Base-by-base conservation (phyloP, 2,113 vertebrate species). In the Hyla sarda region DNA sequence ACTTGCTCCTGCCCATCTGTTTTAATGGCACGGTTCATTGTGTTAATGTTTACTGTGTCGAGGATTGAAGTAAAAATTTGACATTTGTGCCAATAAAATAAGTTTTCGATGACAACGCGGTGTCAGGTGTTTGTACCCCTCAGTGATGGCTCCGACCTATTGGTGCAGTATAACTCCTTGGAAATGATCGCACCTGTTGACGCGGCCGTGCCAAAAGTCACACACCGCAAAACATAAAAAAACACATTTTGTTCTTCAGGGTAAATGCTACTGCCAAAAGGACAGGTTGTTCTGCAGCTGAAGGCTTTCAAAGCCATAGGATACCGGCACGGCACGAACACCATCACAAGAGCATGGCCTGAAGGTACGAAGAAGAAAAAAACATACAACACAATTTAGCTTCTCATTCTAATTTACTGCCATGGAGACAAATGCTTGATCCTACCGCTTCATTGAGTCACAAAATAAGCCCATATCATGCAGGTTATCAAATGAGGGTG, bases 221-320 rank as follows among this genome's bases (percentile, higher is more conserved):
- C 75, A 85, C 23, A 47, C 56, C 25, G 62, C 41, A 56, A 71
- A 79, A 37, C 28, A 85, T 67, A 65, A 79, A 85, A n/a, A 50
- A 62, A 21, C 58, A 85, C 30, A 79, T 54, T 85, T 79, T 69
- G 65, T 54, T 79, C 84, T 85, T 85, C 74, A 79, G 84, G 84
- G 75, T 37, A 69, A 79, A 50, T 85, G 14, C 9, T 30, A 8
- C 84, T 85, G 84, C 84, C 84, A 85, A 85, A 85, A 54, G 76
- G 74, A 71, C 84, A 85, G 84, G 84, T 85, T 85, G 84, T 67
- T 69, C 28, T 85, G 75, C 84, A 85, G 84, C 84, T 85, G 75
- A 85, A 78, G 56, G 37, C 56, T 78, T 75, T 62, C 37, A 67
- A 50, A 85, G 83, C 84, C 84, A 69, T 78, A 69, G 83, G 83